Conservation (phyloP, 1,140 invertebrate species). For the Hyphantria cunea region DNA sequence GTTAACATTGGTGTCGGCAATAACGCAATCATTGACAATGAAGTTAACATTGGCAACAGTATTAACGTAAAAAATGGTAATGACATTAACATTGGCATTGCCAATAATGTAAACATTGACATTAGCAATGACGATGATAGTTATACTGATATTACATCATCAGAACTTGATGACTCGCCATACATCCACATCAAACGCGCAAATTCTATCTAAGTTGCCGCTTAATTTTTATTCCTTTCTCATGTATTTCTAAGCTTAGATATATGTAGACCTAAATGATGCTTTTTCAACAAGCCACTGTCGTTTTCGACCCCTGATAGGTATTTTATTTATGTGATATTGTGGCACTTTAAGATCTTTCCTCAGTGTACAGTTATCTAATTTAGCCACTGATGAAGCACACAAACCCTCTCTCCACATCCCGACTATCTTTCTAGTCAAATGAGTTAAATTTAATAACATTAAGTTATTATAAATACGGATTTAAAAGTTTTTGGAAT, state of each 20-base stretch:
- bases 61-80: neutral
- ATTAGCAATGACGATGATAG: conserved; percentile 4
- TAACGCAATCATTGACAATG: no score
- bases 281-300: no score
- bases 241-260: no score
- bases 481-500: no score
- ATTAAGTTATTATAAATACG: no score
- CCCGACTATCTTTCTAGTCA: neutral
- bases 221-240: neutral
- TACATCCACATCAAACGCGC: neutral
- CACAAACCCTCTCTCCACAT: neutral
- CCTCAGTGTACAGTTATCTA: no score
- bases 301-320: no score
- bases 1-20: no score
- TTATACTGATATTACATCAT: neutral
- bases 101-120: neutral
- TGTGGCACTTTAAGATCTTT: no score
- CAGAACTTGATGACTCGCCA: neutral
- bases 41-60: neutral
- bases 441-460: neutral
- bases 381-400: neutral
- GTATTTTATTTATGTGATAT: no score
- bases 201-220: conserved; percentile 1
- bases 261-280: no score
- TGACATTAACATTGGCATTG: no score